A percentile compares a stretch with the other conserved stretches of the same genome.
phyloP scores from a whole-genome alignment of 2,888 invertebrate species.

The Epirrhoe alternata region DNA sequence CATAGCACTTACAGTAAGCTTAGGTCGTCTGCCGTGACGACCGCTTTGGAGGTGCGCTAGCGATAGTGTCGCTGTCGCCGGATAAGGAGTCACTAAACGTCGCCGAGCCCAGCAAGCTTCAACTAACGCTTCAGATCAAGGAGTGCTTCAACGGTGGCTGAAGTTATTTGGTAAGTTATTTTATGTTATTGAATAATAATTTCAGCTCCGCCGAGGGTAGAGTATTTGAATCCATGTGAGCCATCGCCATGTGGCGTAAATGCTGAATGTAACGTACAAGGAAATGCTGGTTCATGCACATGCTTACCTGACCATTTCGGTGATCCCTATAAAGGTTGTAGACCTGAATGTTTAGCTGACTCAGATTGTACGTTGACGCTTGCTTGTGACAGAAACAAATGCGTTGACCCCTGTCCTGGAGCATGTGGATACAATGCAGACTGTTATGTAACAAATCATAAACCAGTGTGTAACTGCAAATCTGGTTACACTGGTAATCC shows the following conservation, averaged over 20 bases:
- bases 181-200: slow-evolving; percentile 66
- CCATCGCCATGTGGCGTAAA: slow-evolving; percentile 89
- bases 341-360: slow-evolving; percentile 88
- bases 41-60: slow-evolving; percentile 80
- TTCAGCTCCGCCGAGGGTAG: slow-evolving; percentile 77
- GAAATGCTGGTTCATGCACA: slow-evolving; percentile 89
- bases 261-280: slow-evolving; percentile 90
- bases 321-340: slow-evolving; percentile 90
- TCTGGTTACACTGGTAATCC: slow-evolving; percentile 88
- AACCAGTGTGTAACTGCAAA: slow-evolving; percentile 87
- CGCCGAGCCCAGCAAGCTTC: slow-evolving; percentile 81
- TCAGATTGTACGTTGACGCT: slow-evolving; percentile 87
- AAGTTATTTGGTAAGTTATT: slow-evolving; percentile 72
- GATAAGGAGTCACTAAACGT: slow-evolving; percentile 79
- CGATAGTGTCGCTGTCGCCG: slow-evolving; percentile 73
- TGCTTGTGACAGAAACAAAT: slow-evolving; percentile 88
- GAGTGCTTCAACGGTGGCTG: slow-evolving; percentile 80
- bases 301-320: slow-evolving; percentile 90
- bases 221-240: slow-evolving; percentile 85
- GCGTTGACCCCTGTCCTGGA: slow-evolving; percentile 88
- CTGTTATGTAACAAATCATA: slow-evolving; percentile 88
- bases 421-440: slow-evolving; percentile 88
- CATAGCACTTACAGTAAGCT: slow-evolving; percentile 85
- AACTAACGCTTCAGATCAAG: slow-evolving; percentile 84
- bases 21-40: slow-evolving; percentile 76